A percentile compares a stretch with the other conserved stretches of the same genome.
Evolutionary conservation across 2,888 invertebrate genomes (phyloP).

Genomic region (Agrotis exclamationis): DNA sequence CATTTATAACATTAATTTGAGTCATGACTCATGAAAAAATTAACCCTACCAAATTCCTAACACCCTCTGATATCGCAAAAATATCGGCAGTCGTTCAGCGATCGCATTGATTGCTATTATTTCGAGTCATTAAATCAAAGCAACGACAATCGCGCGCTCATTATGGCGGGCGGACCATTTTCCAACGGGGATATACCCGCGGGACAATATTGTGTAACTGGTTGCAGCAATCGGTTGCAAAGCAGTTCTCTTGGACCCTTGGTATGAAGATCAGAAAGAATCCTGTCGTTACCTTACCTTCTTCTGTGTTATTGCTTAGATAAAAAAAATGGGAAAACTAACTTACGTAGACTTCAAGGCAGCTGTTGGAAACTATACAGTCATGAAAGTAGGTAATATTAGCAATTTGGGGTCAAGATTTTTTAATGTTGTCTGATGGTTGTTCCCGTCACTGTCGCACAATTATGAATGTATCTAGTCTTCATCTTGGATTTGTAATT

Average conservation of each 20-base stretch:
- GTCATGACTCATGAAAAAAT: slow-evolving; percentile 8
- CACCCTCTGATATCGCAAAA: slow-evolving; percentile 72
- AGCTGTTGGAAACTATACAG: too few species aligned
- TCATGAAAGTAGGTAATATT: too few species aligned
- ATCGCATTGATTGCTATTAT: slow-evolving; percentile 87
- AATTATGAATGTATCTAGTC: too few species aligned
- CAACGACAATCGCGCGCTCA: slow-evolving; percentile 82
- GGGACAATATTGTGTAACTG: slow-evolving; percentile 37
- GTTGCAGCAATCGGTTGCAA: slow-evolving; percentile 36
- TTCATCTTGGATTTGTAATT: too few species aligned
- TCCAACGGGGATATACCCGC: slow-evolving; percentile 60
- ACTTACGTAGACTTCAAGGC: too few species aligned
- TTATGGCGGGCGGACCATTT: slow-evolving; percentile 79
- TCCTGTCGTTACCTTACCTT: too few species aligned
- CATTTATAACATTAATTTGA: too few species aligned
- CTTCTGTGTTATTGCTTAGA: neutral
- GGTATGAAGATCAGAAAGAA: too few species aligned
- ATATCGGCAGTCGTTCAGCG: slow-evolving; percentile 69
- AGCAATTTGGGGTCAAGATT: too few species aligned
- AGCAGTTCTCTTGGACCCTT: neutral
- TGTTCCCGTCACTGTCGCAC: too few species aligned
- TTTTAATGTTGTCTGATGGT: too few species aligned
- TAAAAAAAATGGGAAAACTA: too few species aligned
- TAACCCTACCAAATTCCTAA: slow-evolving; percentile 30
- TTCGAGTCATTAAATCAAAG: slow-evolving; percentile 88